A percentile compares a stretch with the other conserved stretches of the same genome.
phyloP scores from a whole-genome alignment of 2,888 invertebrate species.

The Pristionchus japonicus region DNA sequence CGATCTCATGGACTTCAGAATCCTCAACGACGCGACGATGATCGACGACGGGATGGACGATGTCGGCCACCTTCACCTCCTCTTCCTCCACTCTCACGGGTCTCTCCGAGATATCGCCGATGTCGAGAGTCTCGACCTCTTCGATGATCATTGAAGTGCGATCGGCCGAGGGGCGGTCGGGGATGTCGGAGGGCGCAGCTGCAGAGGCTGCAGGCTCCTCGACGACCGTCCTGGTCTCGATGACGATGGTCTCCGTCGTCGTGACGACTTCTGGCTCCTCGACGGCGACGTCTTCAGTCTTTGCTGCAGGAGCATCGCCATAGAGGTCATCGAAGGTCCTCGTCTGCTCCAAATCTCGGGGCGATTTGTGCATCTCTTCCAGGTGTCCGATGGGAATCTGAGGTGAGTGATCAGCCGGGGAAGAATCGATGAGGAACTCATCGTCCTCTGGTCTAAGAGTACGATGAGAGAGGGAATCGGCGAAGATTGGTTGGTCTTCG shows the following conservation, averaged over 20 bases:
- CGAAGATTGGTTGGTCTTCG: background rate
- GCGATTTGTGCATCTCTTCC: background rate
- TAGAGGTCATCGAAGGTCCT: background rate
- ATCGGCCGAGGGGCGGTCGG: constrained; percentile 9
- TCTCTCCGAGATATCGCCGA: background rate
- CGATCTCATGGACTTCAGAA: too few species aligned
- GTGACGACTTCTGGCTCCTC: background rate
- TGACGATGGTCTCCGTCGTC: background rate
- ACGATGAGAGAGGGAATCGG: background rate
- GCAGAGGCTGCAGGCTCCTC: too few species aligned
- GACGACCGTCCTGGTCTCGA: too few species aligned
- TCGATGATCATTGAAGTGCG: background rate
- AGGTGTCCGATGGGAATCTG: background rate
- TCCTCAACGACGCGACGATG: too few species aligned
- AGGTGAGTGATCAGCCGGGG: background rate
- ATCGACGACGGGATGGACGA: background rate
- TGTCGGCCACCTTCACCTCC: background rate
- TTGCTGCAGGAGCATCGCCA: background rate
- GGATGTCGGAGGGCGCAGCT: background rate
- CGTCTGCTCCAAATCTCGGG: background rate
- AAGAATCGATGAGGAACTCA: background rate
- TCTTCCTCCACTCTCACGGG: background rate
- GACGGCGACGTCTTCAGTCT: background rate
- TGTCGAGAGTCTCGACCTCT: background rate
- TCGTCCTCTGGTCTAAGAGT: background rate